phyloP scores from a whole-genome alignment of 2,113 vertebrate species.

The Myrmecophaga tridactyla region DNA sequence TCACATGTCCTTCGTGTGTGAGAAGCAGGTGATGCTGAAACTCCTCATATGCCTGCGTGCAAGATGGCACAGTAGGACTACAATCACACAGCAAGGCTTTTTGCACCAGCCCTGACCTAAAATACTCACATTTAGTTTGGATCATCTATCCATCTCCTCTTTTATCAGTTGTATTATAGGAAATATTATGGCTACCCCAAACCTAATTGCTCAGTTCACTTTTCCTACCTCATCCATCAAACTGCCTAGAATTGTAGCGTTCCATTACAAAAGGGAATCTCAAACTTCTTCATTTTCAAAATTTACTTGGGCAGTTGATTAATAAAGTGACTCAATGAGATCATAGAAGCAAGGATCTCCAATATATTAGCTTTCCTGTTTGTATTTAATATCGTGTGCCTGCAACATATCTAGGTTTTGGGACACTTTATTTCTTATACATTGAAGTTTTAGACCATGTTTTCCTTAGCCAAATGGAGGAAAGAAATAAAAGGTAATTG shows the following conservation, averaged over 20 bases:
- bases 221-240: neutral
- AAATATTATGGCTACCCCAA: neutral
- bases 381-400: neutral
- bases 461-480: neutral
- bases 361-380: neutral
- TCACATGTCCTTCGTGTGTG: too few species aligned
- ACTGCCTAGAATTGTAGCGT: neutral
- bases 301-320: neutral
- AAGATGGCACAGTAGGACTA: neutral
- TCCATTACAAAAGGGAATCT: neutral
- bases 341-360: neutral
- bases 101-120: neutral
- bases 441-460: neutral
- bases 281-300: neutral
- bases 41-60: neutral
- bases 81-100: neutral
- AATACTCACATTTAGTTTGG: neutral
- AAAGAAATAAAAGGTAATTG: neutral
- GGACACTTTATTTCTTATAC: neutral
- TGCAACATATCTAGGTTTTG: neutral
- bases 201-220: neutral
- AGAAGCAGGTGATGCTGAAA: neutral
- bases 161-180: neutral
- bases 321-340: neutral
- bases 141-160: neutral